Conservation (phyloP, 2,113 vertebrate species). For the Zosterops hypoxanthus region DNA sequence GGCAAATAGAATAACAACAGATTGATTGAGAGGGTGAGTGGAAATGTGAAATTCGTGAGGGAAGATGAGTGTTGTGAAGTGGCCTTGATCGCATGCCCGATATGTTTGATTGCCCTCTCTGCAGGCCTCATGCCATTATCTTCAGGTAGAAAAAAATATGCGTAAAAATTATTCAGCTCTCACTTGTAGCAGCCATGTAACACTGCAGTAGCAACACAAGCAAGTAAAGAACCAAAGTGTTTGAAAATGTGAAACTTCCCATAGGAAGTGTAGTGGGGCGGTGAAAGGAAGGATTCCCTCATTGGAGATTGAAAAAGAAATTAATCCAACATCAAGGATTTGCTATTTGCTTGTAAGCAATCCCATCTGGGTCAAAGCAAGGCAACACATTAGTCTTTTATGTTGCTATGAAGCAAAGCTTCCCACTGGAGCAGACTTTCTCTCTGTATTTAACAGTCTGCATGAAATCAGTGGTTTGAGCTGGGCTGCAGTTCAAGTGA, state of each 20-base stretch:
- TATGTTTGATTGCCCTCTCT: conserved; percentile 21
- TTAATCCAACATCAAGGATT: not conserved
- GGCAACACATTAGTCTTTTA: not conserved
- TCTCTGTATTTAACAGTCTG: not conserved
- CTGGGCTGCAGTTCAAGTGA: not conserved
- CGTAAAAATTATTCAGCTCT: not conserved
- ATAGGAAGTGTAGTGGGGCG: rapidly evolving
- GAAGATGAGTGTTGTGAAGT: conserved; percentile 25
- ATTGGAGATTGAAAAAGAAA: not conserved
- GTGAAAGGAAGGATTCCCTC: not conserved
- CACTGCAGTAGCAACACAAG: not conserved
- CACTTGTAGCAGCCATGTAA: not conserved
- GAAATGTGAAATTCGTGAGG: conserved; percentile 28
- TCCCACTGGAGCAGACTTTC: not conserved
- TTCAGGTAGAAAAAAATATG: not conserved
- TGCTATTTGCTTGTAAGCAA: not conserved
- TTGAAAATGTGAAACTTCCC: not conserved
- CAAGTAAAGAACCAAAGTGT: not conserved
- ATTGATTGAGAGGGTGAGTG: conserved; percentile 56
- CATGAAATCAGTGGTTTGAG: not conserved
- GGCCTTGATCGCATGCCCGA: not conserved
- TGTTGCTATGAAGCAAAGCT: not conserved
- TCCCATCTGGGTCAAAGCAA: not conserved
- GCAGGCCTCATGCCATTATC: not conserved
- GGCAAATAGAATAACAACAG: conserved; percentile 68